Evolutionary conservation across 2,113 vertebrate genomes (phyloP).

Genomic region (Origma solitaria): DNA sequence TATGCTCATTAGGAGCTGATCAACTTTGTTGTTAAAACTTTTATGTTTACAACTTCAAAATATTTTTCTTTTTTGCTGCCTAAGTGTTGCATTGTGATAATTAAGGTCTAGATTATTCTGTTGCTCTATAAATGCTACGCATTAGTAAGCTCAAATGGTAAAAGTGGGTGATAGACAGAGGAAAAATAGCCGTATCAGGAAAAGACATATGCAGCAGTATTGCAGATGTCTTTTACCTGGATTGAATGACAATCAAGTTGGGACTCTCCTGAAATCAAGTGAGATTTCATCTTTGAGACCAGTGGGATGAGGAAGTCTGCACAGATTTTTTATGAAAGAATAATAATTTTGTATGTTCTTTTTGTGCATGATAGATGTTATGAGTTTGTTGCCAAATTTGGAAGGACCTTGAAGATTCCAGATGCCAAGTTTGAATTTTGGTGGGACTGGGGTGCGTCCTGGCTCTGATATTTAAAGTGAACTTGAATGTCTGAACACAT

Average conservation of each 20-base stretch:
- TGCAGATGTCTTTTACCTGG: conserved; percentile 55
- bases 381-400: background rate
- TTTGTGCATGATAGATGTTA: background rate
- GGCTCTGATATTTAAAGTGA: background rate
- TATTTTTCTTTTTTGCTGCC: background rate
- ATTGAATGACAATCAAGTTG: conserved; percentile 30
- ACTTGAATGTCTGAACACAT: background rate
- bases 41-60: background rate
- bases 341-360: background rate
- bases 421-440: background rate
- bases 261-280: background rate
- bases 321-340: background rate
- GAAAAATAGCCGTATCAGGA: background rate
- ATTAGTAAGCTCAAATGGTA: background rate
- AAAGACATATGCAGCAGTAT: conserved; percentile 47
- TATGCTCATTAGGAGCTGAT: background rate
- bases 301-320: background rate
- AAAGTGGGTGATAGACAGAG: background rate
- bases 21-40: conserved; percentile 20
- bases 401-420: background rate
- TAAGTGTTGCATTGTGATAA: background rate
- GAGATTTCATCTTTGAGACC: background rate
- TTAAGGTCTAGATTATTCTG: background rate
- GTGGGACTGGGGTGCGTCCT: background rate
- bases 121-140: background rate